These are phyloP conservation scores for Tauraco hartlaubi DNA, from an alignment of 2,797 vertebrate genomes.

Conservation along the genomic window DNA sequence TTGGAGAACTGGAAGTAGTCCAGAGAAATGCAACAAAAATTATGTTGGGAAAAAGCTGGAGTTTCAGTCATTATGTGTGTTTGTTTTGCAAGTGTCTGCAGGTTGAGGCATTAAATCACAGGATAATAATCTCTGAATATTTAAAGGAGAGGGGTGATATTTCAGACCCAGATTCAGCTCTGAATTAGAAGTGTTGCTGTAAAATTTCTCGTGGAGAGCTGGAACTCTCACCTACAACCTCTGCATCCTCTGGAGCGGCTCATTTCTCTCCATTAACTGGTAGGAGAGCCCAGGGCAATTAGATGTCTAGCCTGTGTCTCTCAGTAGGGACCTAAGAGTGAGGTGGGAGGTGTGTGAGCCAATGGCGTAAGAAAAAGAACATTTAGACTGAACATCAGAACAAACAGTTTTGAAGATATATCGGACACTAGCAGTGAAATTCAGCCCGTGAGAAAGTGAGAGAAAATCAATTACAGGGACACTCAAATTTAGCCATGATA, in stretches of 20 bases:
- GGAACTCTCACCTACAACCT: background rate
- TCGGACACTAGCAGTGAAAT: background rate
- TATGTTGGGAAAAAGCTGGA: background rate
- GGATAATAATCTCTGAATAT: background rate
- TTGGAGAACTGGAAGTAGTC: background rate
- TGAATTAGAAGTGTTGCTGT: background rate
- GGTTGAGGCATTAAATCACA: background rate
- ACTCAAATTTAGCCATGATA: background rate
- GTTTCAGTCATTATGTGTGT: background rate
- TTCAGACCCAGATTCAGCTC: constrained; percentile 15
- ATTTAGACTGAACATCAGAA: background rate
- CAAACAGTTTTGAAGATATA: background rate
- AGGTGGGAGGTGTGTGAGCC: background rate
- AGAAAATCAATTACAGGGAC: background rate
- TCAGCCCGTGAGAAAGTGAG: background rate
- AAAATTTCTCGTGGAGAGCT: background rate
- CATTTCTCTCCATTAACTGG: background rate
- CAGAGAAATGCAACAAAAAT: background rate
- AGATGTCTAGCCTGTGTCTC: background rate
- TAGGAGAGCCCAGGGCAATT: background rate
- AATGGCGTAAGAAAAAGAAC: background rate
- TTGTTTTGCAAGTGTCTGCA: background rate
- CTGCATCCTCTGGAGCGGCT: background rate
- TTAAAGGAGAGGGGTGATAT: background rate
- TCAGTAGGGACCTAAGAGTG: background rate